A percentile compares a stretch with the other conserved stretches of the same genome.
Conservation (phyloP, 2,888 invertebrate genomes). For the Allolobophora icterica region DNA sequence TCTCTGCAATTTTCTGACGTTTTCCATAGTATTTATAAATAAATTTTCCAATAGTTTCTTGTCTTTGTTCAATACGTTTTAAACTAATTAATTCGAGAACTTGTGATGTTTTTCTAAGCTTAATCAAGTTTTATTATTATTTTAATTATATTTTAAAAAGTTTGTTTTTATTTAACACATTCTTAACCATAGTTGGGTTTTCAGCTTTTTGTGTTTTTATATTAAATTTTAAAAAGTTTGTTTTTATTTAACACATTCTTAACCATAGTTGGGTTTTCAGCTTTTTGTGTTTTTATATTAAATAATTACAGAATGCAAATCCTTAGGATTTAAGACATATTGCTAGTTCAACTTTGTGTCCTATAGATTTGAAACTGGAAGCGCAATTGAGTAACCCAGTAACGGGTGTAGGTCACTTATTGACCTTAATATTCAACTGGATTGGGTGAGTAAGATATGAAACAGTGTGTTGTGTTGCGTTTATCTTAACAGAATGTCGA, state of each 20-base stretch:
- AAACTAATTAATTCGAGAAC: not conserved
- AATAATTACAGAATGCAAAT: no score
- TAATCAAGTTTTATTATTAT: not conserved
- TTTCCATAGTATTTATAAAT: no score
- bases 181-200: no score
- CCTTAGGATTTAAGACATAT: no score
- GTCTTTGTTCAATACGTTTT: not conserved
- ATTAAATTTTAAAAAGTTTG: no score
- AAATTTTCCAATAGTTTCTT: not conserved
- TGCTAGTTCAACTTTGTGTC: no score
- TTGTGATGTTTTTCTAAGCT: not conserved
- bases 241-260: no score
- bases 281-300: no score
- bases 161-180: no score
- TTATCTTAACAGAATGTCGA: conserved; percentile 35
- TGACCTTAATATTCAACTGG: not conserved
- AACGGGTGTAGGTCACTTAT: not conserved
- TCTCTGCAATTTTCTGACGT: not conserved
- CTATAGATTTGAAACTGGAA: not conserved
- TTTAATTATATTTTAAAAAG: no score
- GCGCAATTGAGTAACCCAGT: not conserved
- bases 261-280: no score
- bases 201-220: no score
- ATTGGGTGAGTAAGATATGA: not conserved
- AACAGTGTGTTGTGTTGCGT: not conserved